Evolutionary conservation across 2,113 vertebrate genomes (phyloP).

Genomic region (Dryoscopus gambensis): DNA sequence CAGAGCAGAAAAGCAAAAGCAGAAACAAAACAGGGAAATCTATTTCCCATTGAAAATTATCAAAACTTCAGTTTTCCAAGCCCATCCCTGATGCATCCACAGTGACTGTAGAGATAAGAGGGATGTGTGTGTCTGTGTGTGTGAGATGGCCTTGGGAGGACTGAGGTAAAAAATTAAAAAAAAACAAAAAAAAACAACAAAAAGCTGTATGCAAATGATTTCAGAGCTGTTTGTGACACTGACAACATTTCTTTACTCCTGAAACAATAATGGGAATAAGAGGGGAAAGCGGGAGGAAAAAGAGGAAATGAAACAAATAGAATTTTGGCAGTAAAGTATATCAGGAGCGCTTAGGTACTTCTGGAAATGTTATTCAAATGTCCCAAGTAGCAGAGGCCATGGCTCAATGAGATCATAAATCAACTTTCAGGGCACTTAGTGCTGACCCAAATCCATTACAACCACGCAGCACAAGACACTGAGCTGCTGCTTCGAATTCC

Average conservation of each 20-base stretch:
- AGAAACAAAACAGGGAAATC: neutral
- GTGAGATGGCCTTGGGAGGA: neutral
- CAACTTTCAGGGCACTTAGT: neutral
- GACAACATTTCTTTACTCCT: neutral
- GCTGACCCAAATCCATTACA: neutral
- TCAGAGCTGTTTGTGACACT: neutral
- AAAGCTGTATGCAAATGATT: neutral
- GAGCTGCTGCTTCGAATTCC: neutral
- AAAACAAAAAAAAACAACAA: too few species aligned
- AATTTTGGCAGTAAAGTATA: constrained; percentile 13
- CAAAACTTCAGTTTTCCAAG: neutral
- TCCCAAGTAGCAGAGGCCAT: neutral
- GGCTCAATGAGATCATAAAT: constrained; percentile 6
- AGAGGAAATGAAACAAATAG: constrained; percentile 22
- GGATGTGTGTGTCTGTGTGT: neutral
- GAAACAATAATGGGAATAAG: neutral
- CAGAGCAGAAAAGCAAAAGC: neutral
- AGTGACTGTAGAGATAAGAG: neutral
- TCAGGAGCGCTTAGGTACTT: constrained; percentile 13
- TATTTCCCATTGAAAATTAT: neutral
- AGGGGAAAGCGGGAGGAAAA: constrained; percentile 3
- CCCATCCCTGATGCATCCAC: neutral
- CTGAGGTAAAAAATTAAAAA: neutral
- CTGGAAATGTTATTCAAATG: constrained; percentile 1
- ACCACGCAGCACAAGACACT: neutral